Evolutionary conservation across 2,113 vertebrate genomes (phyloP), one percentile per base, ranked within the genome.

Genomic region (Herpetotheres cachinnans): DNA sequence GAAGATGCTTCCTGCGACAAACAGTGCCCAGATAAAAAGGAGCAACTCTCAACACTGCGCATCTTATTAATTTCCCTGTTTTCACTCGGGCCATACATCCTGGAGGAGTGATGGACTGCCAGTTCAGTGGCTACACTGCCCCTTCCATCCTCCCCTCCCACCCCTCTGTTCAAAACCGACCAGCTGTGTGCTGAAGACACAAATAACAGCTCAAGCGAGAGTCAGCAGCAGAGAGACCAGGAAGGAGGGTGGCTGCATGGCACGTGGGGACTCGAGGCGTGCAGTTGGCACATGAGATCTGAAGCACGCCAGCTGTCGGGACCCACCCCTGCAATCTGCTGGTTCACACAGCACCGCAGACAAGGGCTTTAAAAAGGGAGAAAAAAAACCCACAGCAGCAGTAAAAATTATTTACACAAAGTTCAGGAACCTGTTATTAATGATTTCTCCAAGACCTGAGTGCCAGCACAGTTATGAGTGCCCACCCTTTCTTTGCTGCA

Each of bases 321-420:
- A 89, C 91, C 91, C 91, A 94, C 96, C 97, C 90, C 95, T 93
- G 58, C 97, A 97, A 97, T 97, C 97, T 98, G 96, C 77, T 70
- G 56, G 67, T 72, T 52, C 52, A 52, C 90, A 47, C 69, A 46
- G 89, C 3, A 3, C 71, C 0, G 0, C 77, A 76, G 47, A 65
- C 54, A 40, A 63, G 72, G 84, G 52, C 82, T 96, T 49, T 82
- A 36, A 50, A 79, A 82, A 79, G 44, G 59, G 70, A 85, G 52
- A 24, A 14, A 52, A 71, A 55, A 80, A 86, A 19, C 2, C 15
- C 62, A 49, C 5, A 18, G 72, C 1, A 78, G 70, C 62, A 61
- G 47, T 34, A 78, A 89, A 90, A 93, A 95, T 36, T 89, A 81
- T 95, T 95, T 97, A 94, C 59, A 46, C 74, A 34, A 59, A 92